Conservation (phyloP, 2,113 vertebrate genomes). For the Rhinolophus ferrumequinum region DNA sequence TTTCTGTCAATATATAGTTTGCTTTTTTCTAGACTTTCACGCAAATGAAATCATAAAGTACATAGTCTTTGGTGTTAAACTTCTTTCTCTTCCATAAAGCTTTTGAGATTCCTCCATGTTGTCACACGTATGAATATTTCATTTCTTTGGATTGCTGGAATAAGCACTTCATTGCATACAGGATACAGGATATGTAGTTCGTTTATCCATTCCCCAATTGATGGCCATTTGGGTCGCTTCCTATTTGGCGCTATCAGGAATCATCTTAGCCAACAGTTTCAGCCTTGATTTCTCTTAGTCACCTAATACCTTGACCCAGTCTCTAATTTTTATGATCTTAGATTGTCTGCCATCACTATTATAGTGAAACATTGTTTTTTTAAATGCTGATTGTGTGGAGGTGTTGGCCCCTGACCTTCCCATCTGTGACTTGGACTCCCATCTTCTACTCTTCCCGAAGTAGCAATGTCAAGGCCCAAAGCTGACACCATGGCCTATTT, state of each 20-base stretch:
- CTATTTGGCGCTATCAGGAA: not conserved
- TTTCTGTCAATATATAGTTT: not conserved
- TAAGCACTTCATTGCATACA: not conserved
- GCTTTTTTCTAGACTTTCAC: constrained; percentile 34
- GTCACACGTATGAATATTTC: not conserved
- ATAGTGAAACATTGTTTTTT: not conserved
- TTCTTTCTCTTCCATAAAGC: not conserved
- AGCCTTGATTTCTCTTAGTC: not conserved
- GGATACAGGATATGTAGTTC: not conserved
- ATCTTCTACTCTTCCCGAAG: not conserved
- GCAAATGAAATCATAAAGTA: not conserved
- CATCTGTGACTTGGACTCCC: not conserved
- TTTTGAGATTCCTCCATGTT: not conserved
- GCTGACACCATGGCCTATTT: constrained; percentile 11
- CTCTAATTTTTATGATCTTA: not conserved
- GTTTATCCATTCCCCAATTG: not conserved
- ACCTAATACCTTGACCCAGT: not conserved
- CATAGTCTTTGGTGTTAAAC: not conserved
- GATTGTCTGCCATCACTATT: not conserved
- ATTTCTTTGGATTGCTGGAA: not conserved
- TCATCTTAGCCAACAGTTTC: not conserved
- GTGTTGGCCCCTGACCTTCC: not conserved
- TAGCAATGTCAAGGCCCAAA: not conserved
- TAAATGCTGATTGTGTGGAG: not conserved
- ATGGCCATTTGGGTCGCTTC: not conserved